phyloP scores from a whole-genome alignment of 2,888 invertebrate genomes.

The Scaptomyza reducta region DNA sequence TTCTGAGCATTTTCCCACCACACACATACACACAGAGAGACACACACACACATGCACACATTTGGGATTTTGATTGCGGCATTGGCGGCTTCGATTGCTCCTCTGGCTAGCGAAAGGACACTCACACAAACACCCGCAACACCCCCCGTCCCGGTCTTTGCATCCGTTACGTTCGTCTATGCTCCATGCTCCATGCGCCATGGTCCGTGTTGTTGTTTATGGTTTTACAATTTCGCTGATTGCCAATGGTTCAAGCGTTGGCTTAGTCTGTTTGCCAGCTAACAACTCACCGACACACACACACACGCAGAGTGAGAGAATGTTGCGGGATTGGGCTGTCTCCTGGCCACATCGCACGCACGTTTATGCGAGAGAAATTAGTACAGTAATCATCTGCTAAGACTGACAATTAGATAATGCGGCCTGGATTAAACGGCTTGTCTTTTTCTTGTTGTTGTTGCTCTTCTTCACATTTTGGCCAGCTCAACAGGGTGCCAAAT shows the following conservation, averaged over 20 bases:
- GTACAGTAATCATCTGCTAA: constrained; percentile 76
- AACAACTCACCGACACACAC: constrained; percentile 28
- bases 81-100: constrained; percentile 58
- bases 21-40: constrained; percentile 9
- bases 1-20: constrained; percentile 42
- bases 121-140: too few relatives aligned
- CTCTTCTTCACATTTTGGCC: constrained; percentile 14
- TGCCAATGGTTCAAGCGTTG: constrained; percentile 59
- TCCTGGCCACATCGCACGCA: constrained; percentile 28
- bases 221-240: constrained; percentile 75
- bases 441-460: constrained; percentile 31
- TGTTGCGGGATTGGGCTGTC: constrained; percentile 4
- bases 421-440: constrained; percentile 60
- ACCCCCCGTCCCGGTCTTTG: constrained; percentile 1
- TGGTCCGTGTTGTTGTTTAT: constrained; percentile 56
- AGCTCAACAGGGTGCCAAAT: constrained; percentile 35
- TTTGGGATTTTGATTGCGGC: constrained; percentile 59
- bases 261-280: constrained; percentile 58
- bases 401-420: constrained; percentile 78
- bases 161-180: constrained; percentile 9
- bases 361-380: constrained; percentile 67
- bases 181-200: constrained; percentile 18
- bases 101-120: constrained; percentile 23
- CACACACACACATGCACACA: constrained; percentile 22
- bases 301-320: constrained; percentile 18